A percentile compares a stretch with the other conserved stretches of the same genome.
Conservation (phyloP, 2,888 invertebrate genomes). For the Metallyticus violacea region DNA sequence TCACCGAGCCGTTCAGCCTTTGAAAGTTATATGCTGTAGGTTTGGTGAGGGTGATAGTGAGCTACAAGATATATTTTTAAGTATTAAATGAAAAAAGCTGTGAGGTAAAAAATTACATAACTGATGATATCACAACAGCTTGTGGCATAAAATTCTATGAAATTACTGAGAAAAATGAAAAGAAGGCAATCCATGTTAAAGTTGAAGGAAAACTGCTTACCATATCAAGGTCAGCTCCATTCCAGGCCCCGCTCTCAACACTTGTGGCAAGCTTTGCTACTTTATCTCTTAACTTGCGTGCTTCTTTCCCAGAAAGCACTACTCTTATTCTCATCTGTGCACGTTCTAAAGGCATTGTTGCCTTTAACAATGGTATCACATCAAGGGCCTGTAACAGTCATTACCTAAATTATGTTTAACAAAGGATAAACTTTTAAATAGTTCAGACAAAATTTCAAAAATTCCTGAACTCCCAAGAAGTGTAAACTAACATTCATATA, state of each 20-base stretch:
- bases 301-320: conserved; percentile 74
- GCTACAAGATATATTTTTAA: too few relatives aligned
- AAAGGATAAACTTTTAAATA: not conserved
- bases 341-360: conserved; percentile 84
- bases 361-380: conserved; percentile 81
- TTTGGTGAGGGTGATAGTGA: too few relatives aligned
- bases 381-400: conserved; percentile 66
- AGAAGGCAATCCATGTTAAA: not conserved
- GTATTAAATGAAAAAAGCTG: too few relatives aligned
- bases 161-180: not conserved
- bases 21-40: too few relatives aligned
- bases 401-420: not conserved
- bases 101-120: too few relatives aligned
- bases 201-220: conserved; percentile 51
- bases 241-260: conserved; percentile 84
- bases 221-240: conserved; percentile 75
- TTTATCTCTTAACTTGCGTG: conserved; percentile 79
- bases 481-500: too few relatives aligned
- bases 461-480: not conserved
- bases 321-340: conserved; percentile 93
- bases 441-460: not conserved
- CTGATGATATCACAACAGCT: too few relatives aligned
- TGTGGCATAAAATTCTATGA: too few relatives aligned
- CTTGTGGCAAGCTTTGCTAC: conserved; percentile 70
- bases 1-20: too few relatives aligned